phyloP scores from a whole-genome alignment of 2,113 vertebrate species.

The Planiliza haematocheilus region DNA sequence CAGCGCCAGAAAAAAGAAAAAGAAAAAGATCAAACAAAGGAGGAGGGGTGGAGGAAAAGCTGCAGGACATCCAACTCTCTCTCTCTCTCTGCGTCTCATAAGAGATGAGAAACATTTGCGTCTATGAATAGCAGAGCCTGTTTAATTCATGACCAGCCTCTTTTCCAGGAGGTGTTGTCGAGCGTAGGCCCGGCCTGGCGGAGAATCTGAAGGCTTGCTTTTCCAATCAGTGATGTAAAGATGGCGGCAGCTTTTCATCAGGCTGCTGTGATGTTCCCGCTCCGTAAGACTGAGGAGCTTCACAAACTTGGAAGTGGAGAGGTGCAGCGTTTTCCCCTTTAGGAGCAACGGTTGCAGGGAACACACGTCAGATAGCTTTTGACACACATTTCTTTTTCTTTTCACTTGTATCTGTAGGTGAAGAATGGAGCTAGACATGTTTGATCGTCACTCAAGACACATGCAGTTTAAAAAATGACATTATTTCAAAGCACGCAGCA shows the following conservation, averaged over 20 bases:
- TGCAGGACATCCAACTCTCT: slow-evolving; percentile 72
- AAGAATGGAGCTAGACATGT: background rate
- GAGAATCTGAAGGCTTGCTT: slow-evolving; percentile 23
- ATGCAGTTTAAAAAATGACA: background rate
- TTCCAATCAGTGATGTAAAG: slow-evolving; percentile 30
- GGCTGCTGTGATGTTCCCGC: too few species aligned
- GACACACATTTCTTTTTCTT: background rate
- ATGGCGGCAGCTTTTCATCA: slow-evolving; percentile 32
- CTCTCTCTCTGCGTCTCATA: slow-evolving; percentile 40
- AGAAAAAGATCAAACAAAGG: slow-evolving; percentile 73
- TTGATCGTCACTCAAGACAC: slow-evolving; percentile 1
- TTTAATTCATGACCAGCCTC: slow-evolving; percentile 70
- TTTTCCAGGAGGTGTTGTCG: slow-evolving; percentile 28
- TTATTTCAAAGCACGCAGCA: slow-evolving; percentile 11
- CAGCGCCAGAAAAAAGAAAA: slow-evolving; percentile 61
- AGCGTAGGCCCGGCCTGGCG: slow-evolving; percentile 5
- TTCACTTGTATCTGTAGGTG: background rate
- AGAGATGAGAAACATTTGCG: slow-evolving; percentile 69
- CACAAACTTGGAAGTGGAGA: slow-evolving; percentile 2
- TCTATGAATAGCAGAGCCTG: slow-evolving; percentile 56
- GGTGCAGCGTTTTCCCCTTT: background rate
- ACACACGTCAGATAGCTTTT: background rate
- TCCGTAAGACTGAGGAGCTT: too few species aligned
- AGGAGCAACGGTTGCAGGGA: background rate
- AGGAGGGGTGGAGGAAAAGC: slow-evolving; percentile 58